These are phyloP conservation scores for Drosophila nr. fundita DNA, from an alignment of 2,888 invertebrate species.

Conservation along the genomic window DNA sequence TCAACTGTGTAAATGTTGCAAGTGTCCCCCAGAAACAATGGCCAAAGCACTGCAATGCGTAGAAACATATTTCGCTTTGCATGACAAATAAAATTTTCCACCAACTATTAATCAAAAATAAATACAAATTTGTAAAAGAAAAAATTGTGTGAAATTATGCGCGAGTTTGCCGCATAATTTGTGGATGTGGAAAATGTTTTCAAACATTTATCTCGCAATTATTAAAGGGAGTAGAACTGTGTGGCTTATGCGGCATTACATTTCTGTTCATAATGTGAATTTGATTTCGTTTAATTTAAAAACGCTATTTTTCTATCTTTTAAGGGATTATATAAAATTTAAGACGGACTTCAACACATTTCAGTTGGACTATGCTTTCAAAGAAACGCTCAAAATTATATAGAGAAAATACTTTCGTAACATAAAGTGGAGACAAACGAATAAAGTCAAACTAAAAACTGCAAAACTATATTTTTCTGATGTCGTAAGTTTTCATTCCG, in stretches of 20 bases:
- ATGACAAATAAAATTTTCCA: constrained; percentile 43
- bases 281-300: background rate
- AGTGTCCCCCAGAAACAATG: background rate
- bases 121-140: background rate
- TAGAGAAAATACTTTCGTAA: background rate
- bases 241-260: background rate
- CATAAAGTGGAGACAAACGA: background rate
- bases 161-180: constrained; percentile 31
- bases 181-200: constrained; percentile 4
- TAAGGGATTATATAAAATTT: background rate
- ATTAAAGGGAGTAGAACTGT: background rate
- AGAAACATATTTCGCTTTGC: constrained; percentile 27
- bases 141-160: constrained; percentile 7
- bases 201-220: background rate
- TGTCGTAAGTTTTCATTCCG: background rate
- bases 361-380: background rate
- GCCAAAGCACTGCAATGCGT: constrained; percentile 12
- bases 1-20: constrained; percentile 13
- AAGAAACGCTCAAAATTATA: background rate
- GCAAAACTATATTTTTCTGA: background rate
- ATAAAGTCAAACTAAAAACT: background rate
- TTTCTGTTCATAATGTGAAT: background rate
- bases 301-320: background rate
- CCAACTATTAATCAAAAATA: constrained; percentile 47
- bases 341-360: background rate